These are phyloP conservation scores for Collichthys lucidus DNA, from an alignment of 2,113 vertebrate genomes.

Conservation along the genomic window DNA sequence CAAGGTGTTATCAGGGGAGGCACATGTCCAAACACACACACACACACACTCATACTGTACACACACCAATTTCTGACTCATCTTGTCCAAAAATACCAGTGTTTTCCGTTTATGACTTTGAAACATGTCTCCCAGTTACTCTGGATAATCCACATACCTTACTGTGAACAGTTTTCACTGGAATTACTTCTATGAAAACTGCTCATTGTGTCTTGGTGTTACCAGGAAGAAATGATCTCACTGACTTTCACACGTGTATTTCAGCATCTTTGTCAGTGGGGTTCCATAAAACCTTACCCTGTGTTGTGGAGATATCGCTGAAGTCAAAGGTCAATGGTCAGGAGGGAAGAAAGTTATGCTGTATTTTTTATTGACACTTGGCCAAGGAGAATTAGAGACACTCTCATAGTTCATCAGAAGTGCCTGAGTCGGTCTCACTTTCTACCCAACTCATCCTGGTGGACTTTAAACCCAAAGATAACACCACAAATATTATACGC, in stretches of 20 bases:
- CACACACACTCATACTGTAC: neutral
- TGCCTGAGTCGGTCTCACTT: too few relatives aligned
- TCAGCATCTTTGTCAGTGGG: neutral
- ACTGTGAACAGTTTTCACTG: neutral
- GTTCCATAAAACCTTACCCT: too few relatives aligned
- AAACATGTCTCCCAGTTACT: neutral
- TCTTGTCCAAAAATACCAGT: neutral
- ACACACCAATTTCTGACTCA: neutral
- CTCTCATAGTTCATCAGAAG: too few relatives aligned
- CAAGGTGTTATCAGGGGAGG: conserved; percentile 13
- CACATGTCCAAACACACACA: neutral
- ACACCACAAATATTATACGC: too few relatives aligned
- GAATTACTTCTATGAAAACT: neutral
- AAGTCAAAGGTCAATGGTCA: too few relatives aligned
- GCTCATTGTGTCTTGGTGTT: neutral
- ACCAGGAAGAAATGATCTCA: neutral
- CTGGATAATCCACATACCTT: neutral
- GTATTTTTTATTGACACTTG: too few relatives aligned
- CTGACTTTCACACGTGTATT: neutral
- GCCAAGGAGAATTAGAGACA: too few relatives aligned
- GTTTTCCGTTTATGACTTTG: neutral
- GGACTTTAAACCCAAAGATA: too few relatives aligned
- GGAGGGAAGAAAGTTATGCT: too few relatives aligned
- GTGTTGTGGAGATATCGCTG: too few relatives aligned
- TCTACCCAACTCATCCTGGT: too few relatives aligned